Evolutionary conservation across 2,888 invertebrate species (phyloP).

Genomic region (Caenorhabditis parvicauda): DNA sequence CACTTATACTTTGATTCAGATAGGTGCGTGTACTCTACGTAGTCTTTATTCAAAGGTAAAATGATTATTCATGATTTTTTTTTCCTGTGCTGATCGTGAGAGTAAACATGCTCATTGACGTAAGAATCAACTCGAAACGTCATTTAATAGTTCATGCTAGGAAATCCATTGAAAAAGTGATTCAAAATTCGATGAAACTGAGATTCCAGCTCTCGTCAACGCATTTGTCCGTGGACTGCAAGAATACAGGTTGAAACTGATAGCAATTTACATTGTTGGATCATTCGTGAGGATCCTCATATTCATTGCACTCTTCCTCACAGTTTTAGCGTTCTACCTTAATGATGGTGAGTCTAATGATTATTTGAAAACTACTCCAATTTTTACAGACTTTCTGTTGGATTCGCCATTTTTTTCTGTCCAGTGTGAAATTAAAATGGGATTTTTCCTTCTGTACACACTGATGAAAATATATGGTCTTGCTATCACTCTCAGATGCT

Average conservation of each 20-base stretch:
- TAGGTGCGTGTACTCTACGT: conserved; percentile 9
- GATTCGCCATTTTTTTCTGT: conserved; percentile 21
- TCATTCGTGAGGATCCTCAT: conserved; percentile 18
- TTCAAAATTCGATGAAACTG: no score
- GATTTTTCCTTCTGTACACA: conserved; percentile 20
- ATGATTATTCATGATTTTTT: neutral
- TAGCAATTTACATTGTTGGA: conserved; percentile 25
- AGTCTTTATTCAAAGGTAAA: neutral
- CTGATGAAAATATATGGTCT: conserved; percentile 28
- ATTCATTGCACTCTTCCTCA: conserved; percentile 17
- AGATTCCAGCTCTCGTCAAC: no score
- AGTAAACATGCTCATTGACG: neutral
- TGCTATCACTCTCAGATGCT: conserved; percentile 25
- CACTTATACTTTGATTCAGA: conserved; percentile 27
- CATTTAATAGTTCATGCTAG: no score
- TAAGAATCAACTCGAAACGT: no score
- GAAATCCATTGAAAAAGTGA: no score
- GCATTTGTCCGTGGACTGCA: no score
- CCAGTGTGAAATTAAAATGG: conserved; percentile 18
- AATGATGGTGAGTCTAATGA: neutral
- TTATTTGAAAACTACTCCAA: neutral
- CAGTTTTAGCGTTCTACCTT: conserved; percentile 2
- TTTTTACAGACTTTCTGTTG: neutral
- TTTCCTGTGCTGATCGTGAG: neutral
- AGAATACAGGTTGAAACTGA: conserved; percentile 18